Evolutionary conservation across 2,113 vertebrate genomes (phyloP).

Genomic region (Smithornis capensis): DNA sequence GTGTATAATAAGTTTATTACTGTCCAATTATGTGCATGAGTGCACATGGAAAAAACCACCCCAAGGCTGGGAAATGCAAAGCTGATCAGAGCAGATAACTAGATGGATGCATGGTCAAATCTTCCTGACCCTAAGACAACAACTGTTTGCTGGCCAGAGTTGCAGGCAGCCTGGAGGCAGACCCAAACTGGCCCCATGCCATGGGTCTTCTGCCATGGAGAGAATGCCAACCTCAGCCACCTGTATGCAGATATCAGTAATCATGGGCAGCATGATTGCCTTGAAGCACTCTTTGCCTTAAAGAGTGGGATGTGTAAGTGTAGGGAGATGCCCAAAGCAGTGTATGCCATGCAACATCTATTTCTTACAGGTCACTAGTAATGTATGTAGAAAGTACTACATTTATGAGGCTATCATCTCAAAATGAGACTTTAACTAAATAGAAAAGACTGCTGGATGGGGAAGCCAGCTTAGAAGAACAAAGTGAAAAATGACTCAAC

Average conservation of each 20-base stretch:
- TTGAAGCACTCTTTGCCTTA: neutral
- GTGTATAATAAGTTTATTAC: neutral
- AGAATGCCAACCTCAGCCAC: neutral
- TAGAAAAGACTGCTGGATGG: neutral
- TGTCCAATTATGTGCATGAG: neutral
- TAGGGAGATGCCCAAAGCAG: neutral
- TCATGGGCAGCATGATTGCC: neutral
- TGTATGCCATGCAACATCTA: neutral
- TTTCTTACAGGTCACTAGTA: neutral
- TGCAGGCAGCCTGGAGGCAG: neutral
- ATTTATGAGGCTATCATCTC: neutral
- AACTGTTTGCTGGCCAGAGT: neutral
- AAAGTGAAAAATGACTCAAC: neutral
- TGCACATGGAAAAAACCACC: fast-evolving
- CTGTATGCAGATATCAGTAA: fast-evolving
- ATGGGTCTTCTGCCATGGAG: neutral
- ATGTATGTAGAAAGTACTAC: neutral
- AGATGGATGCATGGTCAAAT: fast-evolving
- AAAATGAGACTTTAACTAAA: neutral
- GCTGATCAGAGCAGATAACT: neutral
- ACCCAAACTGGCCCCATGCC: neutral
- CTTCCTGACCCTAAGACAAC: neutral
- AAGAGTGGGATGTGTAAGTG: neutral
- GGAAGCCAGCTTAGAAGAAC: neutral
- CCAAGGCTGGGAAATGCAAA: neutral